Conservation (phyloP, 2,797 vertebrate species). For the Xiphophorus birchmanni region DNA sequence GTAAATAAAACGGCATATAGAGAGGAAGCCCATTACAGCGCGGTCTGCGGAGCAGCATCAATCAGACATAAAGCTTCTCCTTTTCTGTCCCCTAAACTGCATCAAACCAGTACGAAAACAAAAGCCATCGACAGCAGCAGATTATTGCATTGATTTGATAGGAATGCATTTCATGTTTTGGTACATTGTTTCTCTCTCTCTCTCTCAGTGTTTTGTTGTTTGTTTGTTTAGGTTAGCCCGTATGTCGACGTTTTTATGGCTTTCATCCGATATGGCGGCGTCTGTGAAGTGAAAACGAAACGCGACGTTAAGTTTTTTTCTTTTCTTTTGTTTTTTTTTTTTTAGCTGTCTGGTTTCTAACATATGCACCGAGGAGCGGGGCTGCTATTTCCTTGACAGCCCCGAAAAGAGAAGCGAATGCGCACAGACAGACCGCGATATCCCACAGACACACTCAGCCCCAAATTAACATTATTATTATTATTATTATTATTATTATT, state of each 20-base stretch:
- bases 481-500: neutral
- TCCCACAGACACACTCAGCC: conserved; percentile 15
- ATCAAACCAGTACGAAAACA: neutral
- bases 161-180: neutral
- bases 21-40: conserved; percentile 13
- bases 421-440: conserved; percentile 52
- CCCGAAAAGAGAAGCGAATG: conserved; percentile 40
- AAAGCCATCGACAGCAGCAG: neutral
- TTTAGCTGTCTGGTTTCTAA: conserved; percentile 8
- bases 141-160: neutral
- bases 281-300: conserved; percentile 20
- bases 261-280: conserved; percentile 41
- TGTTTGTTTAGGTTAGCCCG: neutral
- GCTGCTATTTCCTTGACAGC: conserved; percentile 75
- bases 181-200: neutral
- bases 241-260: conserved; percentile 16
- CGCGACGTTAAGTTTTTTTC: conserved; percentile 24
- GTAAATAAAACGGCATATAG: conserved; percentile 49
- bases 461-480: conserved; percentile 10
- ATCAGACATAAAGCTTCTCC: conserved; percentile 9
- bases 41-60: conserved; percentile 24
- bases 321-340: too few species aligned
- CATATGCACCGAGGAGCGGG: conserved; percentile 55
- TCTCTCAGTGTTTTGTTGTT: too few species aligned
- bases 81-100: conserved; percentile 8